Evolutionary conservation across 2,797 vertebrate species (phyloP), one percentile per base, ranked within the genome.

Genomic region (Crenichthys baileyi): DNA sequence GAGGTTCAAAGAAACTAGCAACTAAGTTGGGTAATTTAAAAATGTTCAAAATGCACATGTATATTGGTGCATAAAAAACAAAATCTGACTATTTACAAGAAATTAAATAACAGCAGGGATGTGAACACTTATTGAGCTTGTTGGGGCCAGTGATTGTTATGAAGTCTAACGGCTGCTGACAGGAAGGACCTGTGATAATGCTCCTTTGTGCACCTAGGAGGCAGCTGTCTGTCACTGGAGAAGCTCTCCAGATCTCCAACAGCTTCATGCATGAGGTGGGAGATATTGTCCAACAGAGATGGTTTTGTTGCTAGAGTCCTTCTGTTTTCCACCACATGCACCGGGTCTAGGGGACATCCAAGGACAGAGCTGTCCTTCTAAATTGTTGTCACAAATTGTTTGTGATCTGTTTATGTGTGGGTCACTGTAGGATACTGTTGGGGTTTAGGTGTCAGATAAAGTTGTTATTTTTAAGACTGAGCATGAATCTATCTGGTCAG

Each of bases 381-480:
- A 53, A 20, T 1, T n/a, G 13, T 31, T 61, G 5, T 16, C 15
- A 5, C 2, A 7, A 8, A 8, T 11, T 39, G 36, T 44, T 41
- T 75, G 39, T 29, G 3, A 20, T 67, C 1, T 26, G 0, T 72
- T 71, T 39, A 5, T 63, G 41, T 16, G 5, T 0, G 12, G 0
- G 24, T 53, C 39, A 53, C 48, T 39, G 83, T 0, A 80, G 73
- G 73, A 73, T 3, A 75, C 50, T 70, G 72, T 24, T 22, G 65
- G 74, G 1, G 72, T 77, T 46, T 7, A 26, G 0, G 1, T 75
- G 58, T 76, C 7, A 65, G 41, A 53, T n/a, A 29, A 9, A 60
- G 4, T n/a, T 11, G 58, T 44, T 60, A 24, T 41, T 16, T 44
- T 16, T n/a, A 11, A n/a, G 5, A 18, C 15, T 15, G 29, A 36